Evolutionary conservation across 64 coral and sea anemone genomes (phyloP).

Genomic region (Dendronephthya gigantea): DNA sequence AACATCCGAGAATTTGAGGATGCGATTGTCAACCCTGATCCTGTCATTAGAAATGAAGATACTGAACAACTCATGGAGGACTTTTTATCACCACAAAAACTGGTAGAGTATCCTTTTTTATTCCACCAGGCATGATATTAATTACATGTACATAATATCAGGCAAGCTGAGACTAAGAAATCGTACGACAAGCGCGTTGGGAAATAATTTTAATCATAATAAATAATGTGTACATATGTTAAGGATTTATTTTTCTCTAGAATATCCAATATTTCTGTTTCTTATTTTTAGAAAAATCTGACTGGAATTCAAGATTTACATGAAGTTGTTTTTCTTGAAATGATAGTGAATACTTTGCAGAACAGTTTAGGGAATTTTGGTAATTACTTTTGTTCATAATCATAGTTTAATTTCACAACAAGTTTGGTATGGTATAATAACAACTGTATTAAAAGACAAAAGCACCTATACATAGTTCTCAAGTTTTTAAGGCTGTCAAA

Average conservation of each 20-base stretch:
- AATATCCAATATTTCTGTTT: background rate
- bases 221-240: no score
- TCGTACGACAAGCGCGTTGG: no score
- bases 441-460: no score
- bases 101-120: slow-evolving; percentile 21
- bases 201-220: no score
- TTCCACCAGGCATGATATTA: background rate
- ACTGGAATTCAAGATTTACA: slow-evolving; percentile 65
- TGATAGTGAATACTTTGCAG: slow-evolving; percentile 85
- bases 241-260: no score
- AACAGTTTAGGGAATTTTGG: slow-evolving; percentile 98
- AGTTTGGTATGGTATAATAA: no score
- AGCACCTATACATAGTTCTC: background rate
- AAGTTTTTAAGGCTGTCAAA: background rate
- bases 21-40: slow-evolving; percentile 26
- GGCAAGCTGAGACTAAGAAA: no score
- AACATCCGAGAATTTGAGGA: slow-evolving; percentile 41
- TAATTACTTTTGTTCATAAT: no score
- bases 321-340: slow-evolving; percentile 66
- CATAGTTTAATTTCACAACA: no score
- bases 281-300: slow-evolving; percentile 40
- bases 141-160: no score
- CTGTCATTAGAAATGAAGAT: slow-evolving; percentile 32
- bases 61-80: slow-evolving; percentile 49
- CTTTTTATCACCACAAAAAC: slow-evolving; percentile 42